Evolutionary conservation across 2,888 invertebrate species (phyloP).

Genomic region (Stenchaetothrips biformis): DNA sequence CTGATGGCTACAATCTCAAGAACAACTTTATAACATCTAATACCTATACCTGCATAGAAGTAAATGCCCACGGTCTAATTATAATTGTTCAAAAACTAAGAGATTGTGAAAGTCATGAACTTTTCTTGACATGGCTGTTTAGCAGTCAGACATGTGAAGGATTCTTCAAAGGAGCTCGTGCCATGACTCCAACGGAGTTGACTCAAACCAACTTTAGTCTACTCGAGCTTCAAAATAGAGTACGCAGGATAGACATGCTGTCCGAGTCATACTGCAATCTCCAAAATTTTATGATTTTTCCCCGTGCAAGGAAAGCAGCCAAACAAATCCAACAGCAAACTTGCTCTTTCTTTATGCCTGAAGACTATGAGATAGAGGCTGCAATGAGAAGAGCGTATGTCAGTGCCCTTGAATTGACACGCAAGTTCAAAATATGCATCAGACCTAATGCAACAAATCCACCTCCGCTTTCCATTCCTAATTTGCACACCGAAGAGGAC

Average conservation of each 20-base stretch:
- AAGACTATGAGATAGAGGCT: not conserved
- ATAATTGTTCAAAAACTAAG: not conserved
- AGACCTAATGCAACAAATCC: not conserved
- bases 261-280: not conserved
- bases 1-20: not conserved
- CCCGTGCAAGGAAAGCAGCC: not conserved
- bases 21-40: not conserved
- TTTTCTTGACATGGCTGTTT: not conserved
- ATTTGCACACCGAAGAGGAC: not conserved
- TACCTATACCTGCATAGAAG: not conserved
- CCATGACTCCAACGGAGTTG: conserved; percentile 33
- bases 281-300: not conserved
- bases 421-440: not conserved
- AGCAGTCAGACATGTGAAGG: conserved; percentile 34
- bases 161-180: conserved; percentile 33
- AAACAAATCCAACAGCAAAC: not conserved
- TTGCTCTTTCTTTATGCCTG: conserved; percentile 2
- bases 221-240: not conserved
- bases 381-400: not conserved
- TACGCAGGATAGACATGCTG: not conserved
- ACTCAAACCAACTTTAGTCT: not conserved
- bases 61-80: not conserved
- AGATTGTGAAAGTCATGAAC: not conserved
- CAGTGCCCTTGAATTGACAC: not conserved
- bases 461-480: not conserved